A percentile compares a stretch with the other conserved stretches of the same genome.
phyloP scores from a whole-genome alignment of 2,888 invertebrate genomes.

The Pardosa pseudoannulata region DNA sequence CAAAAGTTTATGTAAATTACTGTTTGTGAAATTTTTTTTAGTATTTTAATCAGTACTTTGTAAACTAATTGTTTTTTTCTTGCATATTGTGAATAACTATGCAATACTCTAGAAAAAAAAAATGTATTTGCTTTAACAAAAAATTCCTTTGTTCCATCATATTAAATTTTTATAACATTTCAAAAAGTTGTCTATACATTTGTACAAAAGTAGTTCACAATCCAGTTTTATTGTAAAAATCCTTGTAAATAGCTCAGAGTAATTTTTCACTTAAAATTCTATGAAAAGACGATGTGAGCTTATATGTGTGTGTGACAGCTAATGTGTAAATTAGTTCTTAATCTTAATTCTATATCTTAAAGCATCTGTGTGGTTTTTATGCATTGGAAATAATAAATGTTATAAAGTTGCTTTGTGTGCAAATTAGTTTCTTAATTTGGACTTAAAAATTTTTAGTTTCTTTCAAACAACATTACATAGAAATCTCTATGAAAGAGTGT shows the following conservation, averaged over 20 bases:
- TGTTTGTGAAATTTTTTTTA: neutral
- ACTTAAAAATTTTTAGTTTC: too few species aligned
- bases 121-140: too few species aligned
- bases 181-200: neutral
- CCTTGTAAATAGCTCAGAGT: slow-evolving; percentile 66
- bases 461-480: too few species aligned
- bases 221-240: slow-evolving; percentile 36
- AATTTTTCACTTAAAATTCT: slow-evolving; percentile 69
- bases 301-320: slow-evolving; percentile 68
- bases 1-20: neutral
- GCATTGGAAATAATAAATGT: slow-evolving; percentile 71
- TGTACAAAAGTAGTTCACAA: slow-evolving; percentile 10
- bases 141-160: neutral
- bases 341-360: slow-evolving; percentile 65
- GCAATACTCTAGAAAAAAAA: too few species aligned
- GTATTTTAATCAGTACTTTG: neutral
- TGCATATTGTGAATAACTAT: too few species aligned
- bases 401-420: slow-evolving; percentile 69
- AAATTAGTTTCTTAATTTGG: neutral
- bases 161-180: neutral
- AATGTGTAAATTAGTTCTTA: slow-evolving; percentile 63
- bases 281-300: slow-evolving; percentile 64
- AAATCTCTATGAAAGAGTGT: too few species aligned
- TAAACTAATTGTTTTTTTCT: neutral
- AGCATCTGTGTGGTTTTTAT: slow-evolving; percentile 70